Evolutionary conservation across 2,113 vertebrate species (phyloP).

Genomic region (Zonotrichia leucophrys): DNA sequence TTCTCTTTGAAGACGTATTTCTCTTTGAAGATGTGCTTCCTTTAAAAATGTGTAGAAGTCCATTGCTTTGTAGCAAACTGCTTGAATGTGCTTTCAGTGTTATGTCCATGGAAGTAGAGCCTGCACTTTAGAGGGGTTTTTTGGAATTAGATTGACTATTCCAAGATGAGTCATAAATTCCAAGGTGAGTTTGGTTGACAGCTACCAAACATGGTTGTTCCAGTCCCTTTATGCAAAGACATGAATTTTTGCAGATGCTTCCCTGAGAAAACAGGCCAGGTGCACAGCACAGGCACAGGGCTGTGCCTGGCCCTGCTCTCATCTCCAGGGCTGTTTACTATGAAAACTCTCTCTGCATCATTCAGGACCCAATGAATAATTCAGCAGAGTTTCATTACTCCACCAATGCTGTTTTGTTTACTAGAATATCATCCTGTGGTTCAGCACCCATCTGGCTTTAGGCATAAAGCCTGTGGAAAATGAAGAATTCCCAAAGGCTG

Average conservation of each 20-base stretch:
- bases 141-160: neutral
- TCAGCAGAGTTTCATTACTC: conserved; percentile 9
- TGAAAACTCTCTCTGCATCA: conserved; percentile 6
- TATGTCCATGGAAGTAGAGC: neutral
- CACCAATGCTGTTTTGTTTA: conserved; percentile 9
- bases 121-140: neutral
- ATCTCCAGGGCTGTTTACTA: neutral
- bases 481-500: neutral
- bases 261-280: neutral
- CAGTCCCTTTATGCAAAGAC: neutral
- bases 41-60: neutral
- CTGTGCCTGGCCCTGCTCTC: neutral
- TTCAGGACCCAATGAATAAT: conserved; percentile 57
- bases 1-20: neutral
- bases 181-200: neutral
- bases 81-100: neutral
- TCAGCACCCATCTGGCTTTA: neutral
- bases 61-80: neutral
- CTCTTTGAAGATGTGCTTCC: neutral
- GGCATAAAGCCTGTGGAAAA: neutral
- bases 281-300: neutral
- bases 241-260: neutral
- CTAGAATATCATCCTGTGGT: neutral
- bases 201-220: neutral
- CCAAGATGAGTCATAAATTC: neutral